Evolutionary conservation across 2,888 invertebrate species (phyloP), one percentile per base, ranked within the genome.

Genomic region (Helleia helle): DNA sequence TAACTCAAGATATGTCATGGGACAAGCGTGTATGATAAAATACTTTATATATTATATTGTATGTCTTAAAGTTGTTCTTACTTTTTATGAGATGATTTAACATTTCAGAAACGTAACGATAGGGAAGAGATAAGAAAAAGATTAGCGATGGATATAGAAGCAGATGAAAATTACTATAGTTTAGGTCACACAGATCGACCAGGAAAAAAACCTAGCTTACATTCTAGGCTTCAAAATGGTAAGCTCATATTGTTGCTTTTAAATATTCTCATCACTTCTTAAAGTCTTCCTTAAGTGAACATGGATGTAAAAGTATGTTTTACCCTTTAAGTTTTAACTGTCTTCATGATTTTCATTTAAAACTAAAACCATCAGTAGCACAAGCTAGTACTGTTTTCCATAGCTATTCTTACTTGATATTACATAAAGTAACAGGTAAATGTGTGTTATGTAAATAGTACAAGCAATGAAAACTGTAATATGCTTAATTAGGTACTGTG

Each of bases 101-200:
- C n/a, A 25, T 87, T 89, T 43, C 87, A 95, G 92, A 91, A 94
- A 74, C 90, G 93, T 61, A 95, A 94, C 88, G 96, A 96, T 67
- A 87, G 96, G 41, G 96, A 97, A 75, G 96, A 96, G 77, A 96
- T 97, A 55, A 89, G 96, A 47, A 88, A 92, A 56, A 87, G 95
- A 46, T 81, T 97, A 66, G 96, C 96, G 0, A 93, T 93, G 92
- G 94, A 93, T 9, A 88, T 90, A 38, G 93, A 94, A 56, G 86
- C 87, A 38, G 94, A 94, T 56, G 92, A 34, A 34, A 34, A 92
- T 56, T 90, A 91, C 61, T 87, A 87, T 55, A 88, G 88, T 54
- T 81, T 87, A 64, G 86, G 86, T 26, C 75, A 83, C 49, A 70
- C 68, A 34, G 91, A 92, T 51, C 86, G 92, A 54, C 90, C 90